phyloP scores from a whole-genome alignment of 1,140 invertebrate species.

The Tribolium madens region DNA sequence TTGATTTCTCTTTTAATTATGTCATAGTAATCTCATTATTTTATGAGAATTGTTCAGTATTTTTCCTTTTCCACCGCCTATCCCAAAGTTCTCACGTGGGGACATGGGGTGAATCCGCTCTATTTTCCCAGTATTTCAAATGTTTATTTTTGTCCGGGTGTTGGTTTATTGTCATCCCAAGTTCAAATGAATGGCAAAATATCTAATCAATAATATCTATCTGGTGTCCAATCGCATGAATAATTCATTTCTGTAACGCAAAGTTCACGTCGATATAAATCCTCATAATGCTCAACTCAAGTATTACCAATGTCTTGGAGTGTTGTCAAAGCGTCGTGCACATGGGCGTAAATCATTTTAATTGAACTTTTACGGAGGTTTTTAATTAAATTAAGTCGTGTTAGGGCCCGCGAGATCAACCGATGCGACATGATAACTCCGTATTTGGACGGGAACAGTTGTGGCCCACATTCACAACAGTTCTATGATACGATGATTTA shows the following conservation, averaged over 20 bases:
- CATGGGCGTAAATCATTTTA: slow-evolving; percentile 19
- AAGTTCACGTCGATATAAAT: slow-evolving; percentile 11
- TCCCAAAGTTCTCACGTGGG: too few species aligned
- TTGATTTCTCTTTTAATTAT: too few species aligned
- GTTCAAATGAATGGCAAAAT: neutral
- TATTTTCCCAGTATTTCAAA: neutral
- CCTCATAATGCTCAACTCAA: neutral
- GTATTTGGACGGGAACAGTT: slow-evolving; percentile 18
- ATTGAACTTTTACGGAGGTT: slow-evolving; percentile 28
- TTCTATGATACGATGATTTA: slow-evolving; percentile 17
- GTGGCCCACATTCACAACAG: slow-evolving; percentile 22
- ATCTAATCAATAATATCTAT: slow-evolving; percentile 10
- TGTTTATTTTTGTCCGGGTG: neutral
- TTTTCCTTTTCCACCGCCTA: too few species aligned
- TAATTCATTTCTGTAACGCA: slow-evolving; percentile 14
- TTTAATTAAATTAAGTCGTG: slow-evolving; percentile 30
- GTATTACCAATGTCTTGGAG: neutral
- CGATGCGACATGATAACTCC: slow-evolving; percentile 7
- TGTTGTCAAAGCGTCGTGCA: slow-evolving; percentile 11
- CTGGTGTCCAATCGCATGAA: slow-evolving; percentile 8
- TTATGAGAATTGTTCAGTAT: too few species aligned
- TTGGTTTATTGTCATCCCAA: neutral
- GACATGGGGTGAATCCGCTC: neutral
- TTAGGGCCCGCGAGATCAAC: neutral
- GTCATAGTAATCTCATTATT: too few species aligned